phyloP scores from a whole-genome alignment of 2,113 vertebrate species.

The Amphiprion percula region DNA sequence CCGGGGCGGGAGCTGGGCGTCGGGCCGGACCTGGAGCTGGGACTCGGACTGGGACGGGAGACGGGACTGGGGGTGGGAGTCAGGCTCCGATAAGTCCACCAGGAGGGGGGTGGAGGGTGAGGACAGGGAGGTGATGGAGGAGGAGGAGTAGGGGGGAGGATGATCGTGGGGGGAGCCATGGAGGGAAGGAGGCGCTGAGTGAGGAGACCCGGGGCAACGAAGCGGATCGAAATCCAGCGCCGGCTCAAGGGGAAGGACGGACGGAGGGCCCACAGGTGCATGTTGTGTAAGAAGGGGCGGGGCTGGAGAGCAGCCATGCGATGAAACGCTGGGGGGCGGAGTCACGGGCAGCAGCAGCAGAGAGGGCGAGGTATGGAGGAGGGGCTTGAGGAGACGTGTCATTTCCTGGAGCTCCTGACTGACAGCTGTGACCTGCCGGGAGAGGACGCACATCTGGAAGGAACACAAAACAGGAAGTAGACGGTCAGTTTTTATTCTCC shows the following conservation, averaged over 20 bases:
- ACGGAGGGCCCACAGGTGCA: slow-evolving; percentile 27
- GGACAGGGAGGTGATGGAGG: slow-evolving; percentile 55
- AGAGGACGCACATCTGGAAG: slow-evolving; percentile 84
- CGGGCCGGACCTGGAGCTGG: neutral
- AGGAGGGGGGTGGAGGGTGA: slow-evolving; percentile 47
- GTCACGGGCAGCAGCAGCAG: slow-evolving; percentile 67
- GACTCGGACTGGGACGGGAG: slow-evolving; percentile 22
- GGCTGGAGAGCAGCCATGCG: slow-evolving; percentile 62
- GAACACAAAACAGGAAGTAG: neutral
- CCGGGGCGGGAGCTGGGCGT: neutral
- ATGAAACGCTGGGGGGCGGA: slow-evolving; percentile 69
- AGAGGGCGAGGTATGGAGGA: slow-evolving; percentile 74
- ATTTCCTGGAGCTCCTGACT: slow-evolving; percentile 87
- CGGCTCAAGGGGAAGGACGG: neutral
- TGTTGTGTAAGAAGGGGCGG: slow-evolving; percentile 40
- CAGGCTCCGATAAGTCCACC: slow-evolving; percentile 36
- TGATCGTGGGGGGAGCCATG: slow-evolving; percentile 74
- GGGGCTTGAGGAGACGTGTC: slow-evolving; percentile 83
- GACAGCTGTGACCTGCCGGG: slow-evolving; percentile 84
- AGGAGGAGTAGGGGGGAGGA: slow-evolving; percentile 39
- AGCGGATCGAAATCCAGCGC: slow-evolving; percentile 25
- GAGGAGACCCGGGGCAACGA: slow-evolving; percentile 39
- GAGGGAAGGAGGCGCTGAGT: slow-evolving; percentile 78
- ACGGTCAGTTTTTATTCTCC: neutral
- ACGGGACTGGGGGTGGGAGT: neutral